Conservation (phyloP, 2,113 vertebrate genomes). For the Phocoena sinus region DNA sequence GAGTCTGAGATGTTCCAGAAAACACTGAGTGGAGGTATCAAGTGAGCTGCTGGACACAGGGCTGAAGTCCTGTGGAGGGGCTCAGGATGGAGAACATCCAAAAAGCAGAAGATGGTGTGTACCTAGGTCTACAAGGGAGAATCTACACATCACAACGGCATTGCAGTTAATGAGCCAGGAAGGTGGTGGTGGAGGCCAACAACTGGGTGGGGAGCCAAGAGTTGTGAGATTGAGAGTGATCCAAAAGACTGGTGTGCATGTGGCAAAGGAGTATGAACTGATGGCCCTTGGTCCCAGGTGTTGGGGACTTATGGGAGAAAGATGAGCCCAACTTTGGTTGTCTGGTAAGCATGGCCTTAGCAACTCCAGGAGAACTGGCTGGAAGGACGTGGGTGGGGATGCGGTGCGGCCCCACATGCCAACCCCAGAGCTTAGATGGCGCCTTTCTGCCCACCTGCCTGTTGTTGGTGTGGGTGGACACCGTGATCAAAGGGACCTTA, state of each 20-base stretch:
- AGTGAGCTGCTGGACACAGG: neutral
- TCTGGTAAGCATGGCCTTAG: neutral
- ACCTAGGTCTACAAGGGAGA: neutral
- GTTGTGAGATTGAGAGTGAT: neutral
- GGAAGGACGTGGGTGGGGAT: neutral
- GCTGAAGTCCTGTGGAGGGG: neutral
- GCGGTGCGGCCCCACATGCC: neutral
- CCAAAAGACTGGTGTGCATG: neutral
- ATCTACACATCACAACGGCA: neutral
- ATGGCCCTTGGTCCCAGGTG: neutral
- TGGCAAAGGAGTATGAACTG: neutral
- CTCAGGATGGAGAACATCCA: neutral
- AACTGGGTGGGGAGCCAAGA: neutral
- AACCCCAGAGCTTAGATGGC: neutral
- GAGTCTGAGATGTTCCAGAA: neutral
- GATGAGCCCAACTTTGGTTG: neutral
- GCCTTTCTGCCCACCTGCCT: neutral
- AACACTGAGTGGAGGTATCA: neutral
- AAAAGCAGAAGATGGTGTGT: neutral
- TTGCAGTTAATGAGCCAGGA: neutral
- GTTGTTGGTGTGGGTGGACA: neutral
- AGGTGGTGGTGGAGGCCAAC: neutral
- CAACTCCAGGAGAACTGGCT: neutral
- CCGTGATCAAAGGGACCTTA: neutral
- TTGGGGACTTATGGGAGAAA: neutral